These are phyloP conservation scores for Microtus ochrogaster DNA, from an alignment of 2,113 vertebrate species.

Conservation along the genomic window DNA sequence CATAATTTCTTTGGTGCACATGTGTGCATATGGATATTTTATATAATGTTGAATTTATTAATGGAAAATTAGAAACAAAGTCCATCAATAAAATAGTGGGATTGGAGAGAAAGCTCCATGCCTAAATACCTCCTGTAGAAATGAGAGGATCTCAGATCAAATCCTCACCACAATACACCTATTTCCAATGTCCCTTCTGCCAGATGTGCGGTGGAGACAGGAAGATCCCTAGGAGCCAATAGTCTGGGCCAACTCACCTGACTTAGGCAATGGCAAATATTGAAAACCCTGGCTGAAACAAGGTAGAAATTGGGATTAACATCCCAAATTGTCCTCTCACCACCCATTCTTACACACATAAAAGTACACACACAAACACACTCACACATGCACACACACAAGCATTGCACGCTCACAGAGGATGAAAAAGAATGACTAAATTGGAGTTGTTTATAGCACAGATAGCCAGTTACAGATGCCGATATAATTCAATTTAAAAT, in stretches of 20 bases:
- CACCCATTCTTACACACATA: neutral
- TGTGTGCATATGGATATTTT: neutral
- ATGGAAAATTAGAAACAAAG: neutral
- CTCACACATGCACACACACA: neutral
- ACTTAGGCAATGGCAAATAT: neutral
- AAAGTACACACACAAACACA: neutral
- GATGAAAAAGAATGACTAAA: neutral
- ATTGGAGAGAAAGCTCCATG: neutral
- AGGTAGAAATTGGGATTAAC: neutral
- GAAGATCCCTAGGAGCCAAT: no score
- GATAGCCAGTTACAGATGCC: neutral
- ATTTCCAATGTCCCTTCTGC: no score
- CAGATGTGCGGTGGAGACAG: neutral
- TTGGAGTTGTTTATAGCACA: neutral
- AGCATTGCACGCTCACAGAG: neutral
- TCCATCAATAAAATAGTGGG: neutral
- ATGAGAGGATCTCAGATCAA: neutral
- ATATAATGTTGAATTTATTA: neutral
- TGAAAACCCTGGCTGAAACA: neutral
- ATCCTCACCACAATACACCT: neutral
- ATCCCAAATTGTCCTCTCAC: neutral
- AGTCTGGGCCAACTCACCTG: neutral
- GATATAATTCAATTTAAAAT: conserved; percentile 4
- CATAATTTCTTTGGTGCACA: neutral
- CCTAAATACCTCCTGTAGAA: neutral